Percentiles rank a stretch among this genome's conserved stretches.
These are phyloP conservation scores for Drosophila novamexicana DNA, from an alignment of 1,140 invertebrate species.

Conservation along the genomic window DNA sequence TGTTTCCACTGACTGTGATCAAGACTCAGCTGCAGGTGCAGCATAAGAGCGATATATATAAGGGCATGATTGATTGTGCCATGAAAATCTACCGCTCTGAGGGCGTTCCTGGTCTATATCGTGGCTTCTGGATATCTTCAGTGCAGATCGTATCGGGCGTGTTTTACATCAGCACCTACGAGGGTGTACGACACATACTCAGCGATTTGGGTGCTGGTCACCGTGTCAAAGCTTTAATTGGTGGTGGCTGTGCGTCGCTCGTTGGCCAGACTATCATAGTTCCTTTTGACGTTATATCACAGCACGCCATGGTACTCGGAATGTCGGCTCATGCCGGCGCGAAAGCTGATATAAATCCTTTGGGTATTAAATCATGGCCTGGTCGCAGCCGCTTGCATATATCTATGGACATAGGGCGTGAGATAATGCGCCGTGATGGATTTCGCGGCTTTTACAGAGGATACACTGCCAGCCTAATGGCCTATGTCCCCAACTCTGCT, in stretches of 20 bases:
- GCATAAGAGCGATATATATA: slow-evolving; percentile 92
- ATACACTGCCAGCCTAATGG: slow-evolving; percentile 94
- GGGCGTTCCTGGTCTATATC: slow-evolving; percentile 94
- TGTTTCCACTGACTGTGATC: slow-evolving; percentile 98
- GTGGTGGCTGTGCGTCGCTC: slow-evolving; percentile 94
- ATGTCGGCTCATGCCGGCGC: slow-evolving; percentile 86
- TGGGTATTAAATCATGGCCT: slow-evolving; percentile 87
- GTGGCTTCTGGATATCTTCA: slow-evolving; percentile 97
- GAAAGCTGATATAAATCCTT: slow-evolving; percentile 88
- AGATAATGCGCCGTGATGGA: slow-evolving; percentile 92
- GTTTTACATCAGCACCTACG: slow-evolving; percentile 98
- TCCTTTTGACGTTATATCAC: slow-evolving; percentile 97
- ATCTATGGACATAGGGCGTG: slow-evolving; percentile 88
- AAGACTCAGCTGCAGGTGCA: slow-evolving; percentile 98
- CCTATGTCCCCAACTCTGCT: slow-evolving; percentile 97
- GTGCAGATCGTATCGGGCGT: slow-evolving; percentile 92
- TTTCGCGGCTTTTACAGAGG: slow-evolving; percentile 96
- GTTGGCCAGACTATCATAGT: slow-evolving; percentile 98
- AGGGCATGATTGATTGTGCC: slow-evolving; percentile 95
- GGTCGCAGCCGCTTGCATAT: slow-evolving; percentile 87
- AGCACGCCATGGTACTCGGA: slow-evolving; percentile 98
- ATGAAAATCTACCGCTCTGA: slow-evolving; percentile 95
- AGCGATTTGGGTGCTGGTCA: slow-evolving; percentile 86
- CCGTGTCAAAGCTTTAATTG: slow-evolving; percentile 86
- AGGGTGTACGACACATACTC: slow-evolving; percentile 94